Base-by-base conservation (phyloP, 2,888 invertebrate genomes). In the Dryadula phaetusa region DNA sequence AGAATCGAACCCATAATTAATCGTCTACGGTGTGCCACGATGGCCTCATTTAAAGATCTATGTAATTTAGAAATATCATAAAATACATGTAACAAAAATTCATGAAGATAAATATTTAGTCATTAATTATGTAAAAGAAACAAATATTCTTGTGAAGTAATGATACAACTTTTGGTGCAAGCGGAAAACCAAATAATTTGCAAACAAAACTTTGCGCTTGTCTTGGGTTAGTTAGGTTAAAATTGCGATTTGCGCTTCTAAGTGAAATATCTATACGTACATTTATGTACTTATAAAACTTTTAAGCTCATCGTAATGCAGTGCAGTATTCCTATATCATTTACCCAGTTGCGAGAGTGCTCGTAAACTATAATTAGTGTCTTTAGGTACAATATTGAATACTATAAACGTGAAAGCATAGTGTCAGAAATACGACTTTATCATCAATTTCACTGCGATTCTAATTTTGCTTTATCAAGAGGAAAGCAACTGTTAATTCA, bases 361-460 rank as follows among this genome's bases (percentile, higher is more conserved):
- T 66, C 46, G 66, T 61, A 62, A 66, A 54, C 53, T 18, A 28
- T 61, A 62, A 66, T 52, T 66, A 62, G 44, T 20, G 32, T 42
- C 25, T 60, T 18, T 16, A 16, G 1, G 40, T 25, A 28, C 56
- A 16, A 25, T 56, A 56, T 40, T 16, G 40, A 56, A 56, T 37
- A 8, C 8, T 22, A 37, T 8, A n/a, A n/a, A 10, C n/a, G 49
- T 52, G 52, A 32, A 18, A 52, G 16, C 16, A 8, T 52, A 32
- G 52, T 28, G 28, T 56, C 37, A 40, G 54, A 37, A 37, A 37
- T 22, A 16, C 37, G 0, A 37, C 18, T 37, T 56, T 20, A n/a
- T n/a, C 0, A 54, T 37, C 7, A 1, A 3, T n/a, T 25, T 25
- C 1, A 25, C n/a, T n/a, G 12, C 7, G 6, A 25, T 47, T 8